A percentile compares a stretch with the other conserved stretches of the same genome.
Evolutionary conservation across 2,113 vertebrate genomes (phyloP).

Genomic region (Numida meleagris): DNA sequence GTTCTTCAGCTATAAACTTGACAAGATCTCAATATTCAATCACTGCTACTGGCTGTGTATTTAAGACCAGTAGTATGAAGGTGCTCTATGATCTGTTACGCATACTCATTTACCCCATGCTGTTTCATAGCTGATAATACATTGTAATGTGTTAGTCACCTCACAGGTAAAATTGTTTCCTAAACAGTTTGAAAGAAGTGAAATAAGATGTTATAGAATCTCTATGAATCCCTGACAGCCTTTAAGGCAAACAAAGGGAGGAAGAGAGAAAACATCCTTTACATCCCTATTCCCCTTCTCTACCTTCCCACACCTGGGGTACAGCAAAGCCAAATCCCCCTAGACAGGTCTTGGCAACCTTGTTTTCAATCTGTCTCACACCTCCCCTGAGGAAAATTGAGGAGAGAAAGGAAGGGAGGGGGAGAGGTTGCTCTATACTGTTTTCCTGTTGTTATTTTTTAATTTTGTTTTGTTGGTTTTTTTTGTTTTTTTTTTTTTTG

Average conservation of each 20-base stretch:
- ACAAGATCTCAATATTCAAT: background rate
- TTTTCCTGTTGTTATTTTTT: background rate
- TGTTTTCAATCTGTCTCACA: slow-evolving; percentile 43
- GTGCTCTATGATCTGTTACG: background rate
- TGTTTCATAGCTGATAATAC: background rate
- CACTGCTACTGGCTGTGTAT: background rate
- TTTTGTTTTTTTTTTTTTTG: background rate
- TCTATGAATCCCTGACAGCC: background rate
- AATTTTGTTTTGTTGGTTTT: background rate
- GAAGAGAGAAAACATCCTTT: background rate
- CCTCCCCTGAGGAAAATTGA: slow-evolving; percentile 33
- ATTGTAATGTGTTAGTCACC: background rate
- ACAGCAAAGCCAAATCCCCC: slow-evolving; percentile 32
- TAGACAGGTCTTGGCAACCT: slow-evolving; percentile 39
- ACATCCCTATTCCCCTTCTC: slow-evolving; percentile 12
- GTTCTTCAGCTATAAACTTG: background rate
- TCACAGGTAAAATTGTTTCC: background rate
- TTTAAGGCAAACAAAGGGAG: background rate
- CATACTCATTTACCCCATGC: background rate
- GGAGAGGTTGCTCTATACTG: background rate
- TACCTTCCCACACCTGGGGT: slow-evolving; percentile 32
- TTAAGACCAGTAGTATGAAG: background rate
- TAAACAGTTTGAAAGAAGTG: background rate
- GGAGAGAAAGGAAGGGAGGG: background rate
- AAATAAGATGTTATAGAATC: slow-evolving; percentile 20